Evolutionary conservation across 2,113 vertebrate genomes (phyloP).

Genomic region (Physeter macrocephalus): DNA sequence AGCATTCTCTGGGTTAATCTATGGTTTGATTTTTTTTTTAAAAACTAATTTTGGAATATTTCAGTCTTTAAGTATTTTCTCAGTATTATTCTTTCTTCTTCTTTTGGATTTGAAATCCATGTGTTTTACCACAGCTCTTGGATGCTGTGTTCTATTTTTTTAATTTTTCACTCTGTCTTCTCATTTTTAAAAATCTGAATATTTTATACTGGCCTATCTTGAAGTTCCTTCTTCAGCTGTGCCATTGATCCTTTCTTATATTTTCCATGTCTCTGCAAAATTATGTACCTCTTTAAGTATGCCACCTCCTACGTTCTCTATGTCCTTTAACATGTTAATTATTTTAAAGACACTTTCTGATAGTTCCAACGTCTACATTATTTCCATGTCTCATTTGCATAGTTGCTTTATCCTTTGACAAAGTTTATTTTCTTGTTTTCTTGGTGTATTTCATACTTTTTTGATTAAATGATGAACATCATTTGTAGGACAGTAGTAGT

Average conservation of each 20-base stretch:
- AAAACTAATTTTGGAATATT: neutral
- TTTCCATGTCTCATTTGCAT: neutral
- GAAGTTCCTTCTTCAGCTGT: neutral
- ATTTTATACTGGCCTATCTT: neutral
- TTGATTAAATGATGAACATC: neutral
- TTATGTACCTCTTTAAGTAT: neutral
- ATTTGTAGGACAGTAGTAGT: neutral
- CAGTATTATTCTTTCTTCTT: neutral
- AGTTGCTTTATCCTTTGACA: neutral
- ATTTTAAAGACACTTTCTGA: neutral
- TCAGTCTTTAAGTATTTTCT: neutral
- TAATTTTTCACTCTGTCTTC: fast-evolving
- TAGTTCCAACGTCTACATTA: neutral
- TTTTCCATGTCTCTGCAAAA: neutral
- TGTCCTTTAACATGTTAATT: neutral
- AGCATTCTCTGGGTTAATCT: neutral
- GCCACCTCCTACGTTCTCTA: neutral
- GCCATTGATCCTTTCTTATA: neutral
- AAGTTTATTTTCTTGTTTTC: neutral
- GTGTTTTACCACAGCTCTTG: neutral
- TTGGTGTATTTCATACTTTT: neutral
- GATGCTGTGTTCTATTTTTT: neutral
- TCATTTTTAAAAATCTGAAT: neutral
- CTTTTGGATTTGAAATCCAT: neutral
- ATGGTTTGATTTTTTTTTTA: neutral